phyloP scores from a whole-genome alignment of 2,113 vertebrate species.

The Marmota monax region DNA sequence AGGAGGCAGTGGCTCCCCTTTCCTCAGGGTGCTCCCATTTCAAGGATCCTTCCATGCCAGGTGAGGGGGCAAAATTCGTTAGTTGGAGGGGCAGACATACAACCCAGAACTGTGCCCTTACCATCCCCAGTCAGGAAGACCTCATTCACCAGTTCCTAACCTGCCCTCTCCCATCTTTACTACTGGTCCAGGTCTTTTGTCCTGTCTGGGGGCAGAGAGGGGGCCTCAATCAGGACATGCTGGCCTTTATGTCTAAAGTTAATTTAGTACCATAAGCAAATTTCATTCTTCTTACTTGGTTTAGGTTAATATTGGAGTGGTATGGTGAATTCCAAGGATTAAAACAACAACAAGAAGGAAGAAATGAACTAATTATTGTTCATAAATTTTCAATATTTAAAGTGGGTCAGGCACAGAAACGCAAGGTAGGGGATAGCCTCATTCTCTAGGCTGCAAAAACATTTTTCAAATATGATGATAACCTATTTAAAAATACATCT shows the following conservation, averaged over 20 bases:
- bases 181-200: neutral
- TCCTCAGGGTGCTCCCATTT: neutral
- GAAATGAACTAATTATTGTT: constrained; percentile 37
- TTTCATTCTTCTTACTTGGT: constrained; percentile 53
- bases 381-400: constrained; percentile 26
- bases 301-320: constrained; percentile 49
- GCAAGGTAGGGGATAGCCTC: neutral
- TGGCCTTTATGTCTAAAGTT: constrained; percentile 1
- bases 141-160: neutral
- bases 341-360: neutral
- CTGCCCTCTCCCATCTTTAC: neutral
- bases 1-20: neutral
- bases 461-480: constrained; percentile 56
- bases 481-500: constrained; percentile 19
- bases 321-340: constrained; percentile 42
- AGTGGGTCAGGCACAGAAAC: constrained; percentile 8
- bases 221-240: neutral
- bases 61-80: neutral
- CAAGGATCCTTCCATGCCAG: neutral
- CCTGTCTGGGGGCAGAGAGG: neutral
- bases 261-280: constrained; percentile 45
- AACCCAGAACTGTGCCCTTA: neutral
- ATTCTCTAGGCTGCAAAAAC: constrained; percentile 18
- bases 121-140: neutral
- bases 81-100: neutral